These are phyloP conservation scores for Hycleus cichorii DNA, from an alignment of 1,140 invertebrate species.

Conservation along the genomic window DNA sequence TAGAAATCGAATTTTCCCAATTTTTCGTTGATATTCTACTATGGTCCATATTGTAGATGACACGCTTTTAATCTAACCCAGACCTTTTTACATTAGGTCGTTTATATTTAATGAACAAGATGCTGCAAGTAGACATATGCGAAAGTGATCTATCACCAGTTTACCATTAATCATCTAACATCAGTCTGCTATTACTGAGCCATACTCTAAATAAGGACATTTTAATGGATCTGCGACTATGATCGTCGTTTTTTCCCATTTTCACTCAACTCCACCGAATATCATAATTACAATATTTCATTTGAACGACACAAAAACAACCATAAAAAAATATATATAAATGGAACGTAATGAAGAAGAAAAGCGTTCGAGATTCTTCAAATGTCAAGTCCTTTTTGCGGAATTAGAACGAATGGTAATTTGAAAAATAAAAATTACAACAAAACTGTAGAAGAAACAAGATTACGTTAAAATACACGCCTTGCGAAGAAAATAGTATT, in stretches of 20 bases:
- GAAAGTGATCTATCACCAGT: conserved; percentile 24
- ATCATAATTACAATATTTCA: background rate
- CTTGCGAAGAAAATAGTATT: conserved; percentile 10
- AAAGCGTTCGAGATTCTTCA: no score
- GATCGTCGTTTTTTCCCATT: background rate
- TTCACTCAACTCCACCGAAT: background rate
- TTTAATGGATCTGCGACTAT: conserved; percentile 22
- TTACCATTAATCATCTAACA: conserved; percentile 25
- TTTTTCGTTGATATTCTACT: no score
- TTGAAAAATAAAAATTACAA: conserved; percentile 14
- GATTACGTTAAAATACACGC: conserved; percentile 15
- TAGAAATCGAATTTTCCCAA: no score
- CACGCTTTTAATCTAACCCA: no score
- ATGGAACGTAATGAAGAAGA: no score
- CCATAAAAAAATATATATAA: no score
- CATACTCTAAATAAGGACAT: conserved; percentile 14
- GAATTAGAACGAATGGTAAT: conserved; percentile 2
- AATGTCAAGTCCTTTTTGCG: no score
- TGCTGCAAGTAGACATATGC: conserved; percentile 23
- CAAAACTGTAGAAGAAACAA: conserved; percentile 5
- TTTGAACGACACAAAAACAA: background rate
- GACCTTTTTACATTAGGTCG: conserved; percentile 5
- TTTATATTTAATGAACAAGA: conserved; percentile 26
- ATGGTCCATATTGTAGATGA: no score
- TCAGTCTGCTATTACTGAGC: conserved; percentile 7